Percentiles rank a stretch among this genome's conserved stretches.
phyloP scores from a whole-genome alignment of 2,113 vertebrate species.

The Montifringilla adamsi region DNA sequence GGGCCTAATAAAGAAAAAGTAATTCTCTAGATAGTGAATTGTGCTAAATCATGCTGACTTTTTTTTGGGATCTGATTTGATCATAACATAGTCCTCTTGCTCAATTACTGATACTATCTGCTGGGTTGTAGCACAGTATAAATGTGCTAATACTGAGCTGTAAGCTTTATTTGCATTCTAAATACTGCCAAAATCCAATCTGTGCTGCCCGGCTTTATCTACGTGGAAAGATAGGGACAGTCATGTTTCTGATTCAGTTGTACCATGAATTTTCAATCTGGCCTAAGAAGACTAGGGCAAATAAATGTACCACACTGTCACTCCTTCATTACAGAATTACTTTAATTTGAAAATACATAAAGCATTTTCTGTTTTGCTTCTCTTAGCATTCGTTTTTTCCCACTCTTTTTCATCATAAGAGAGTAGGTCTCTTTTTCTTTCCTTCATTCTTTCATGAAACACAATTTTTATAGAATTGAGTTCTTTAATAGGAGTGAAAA shows the following conservation, averaged over 20 bases:
- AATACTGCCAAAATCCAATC: not conserved
- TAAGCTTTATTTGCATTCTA: not conserved
- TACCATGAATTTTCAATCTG: not conserved
- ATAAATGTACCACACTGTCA: not conserved
- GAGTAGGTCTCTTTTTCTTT: not conserved
- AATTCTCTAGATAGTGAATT: not conserved
- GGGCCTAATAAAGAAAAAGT: not conserved
- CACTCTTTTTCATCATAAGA: not conserved
- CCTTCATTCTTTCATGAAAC: not conserved
- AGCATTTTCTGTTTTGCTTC: not conserved
- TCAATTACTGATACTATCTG: not conserved
- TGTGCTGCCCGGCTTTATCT: not conserved
- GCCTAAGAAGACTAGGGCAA: not conserved
- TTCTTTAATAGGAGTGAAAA: not conserved
- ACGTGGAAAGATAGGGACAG: not conserved
- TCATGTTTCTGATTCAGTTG: not conserved
- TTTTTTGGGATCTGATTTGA: not conserved
- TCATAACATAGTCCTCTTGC: not conserved
- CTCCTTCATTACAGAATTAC: not conserved
- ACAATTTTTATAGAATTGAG: not conserved
- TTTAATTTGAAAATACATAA: not conserved
- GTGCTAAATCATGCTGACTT: not conserved
- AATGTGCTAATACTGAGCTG: not conserved
- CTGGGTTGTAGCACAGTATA: not conserved
- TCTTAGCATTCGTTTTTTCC: not conserved